Conservation (phyloP, 2,113 vertebrate species). For the Hipposideros armiger region DNA sequence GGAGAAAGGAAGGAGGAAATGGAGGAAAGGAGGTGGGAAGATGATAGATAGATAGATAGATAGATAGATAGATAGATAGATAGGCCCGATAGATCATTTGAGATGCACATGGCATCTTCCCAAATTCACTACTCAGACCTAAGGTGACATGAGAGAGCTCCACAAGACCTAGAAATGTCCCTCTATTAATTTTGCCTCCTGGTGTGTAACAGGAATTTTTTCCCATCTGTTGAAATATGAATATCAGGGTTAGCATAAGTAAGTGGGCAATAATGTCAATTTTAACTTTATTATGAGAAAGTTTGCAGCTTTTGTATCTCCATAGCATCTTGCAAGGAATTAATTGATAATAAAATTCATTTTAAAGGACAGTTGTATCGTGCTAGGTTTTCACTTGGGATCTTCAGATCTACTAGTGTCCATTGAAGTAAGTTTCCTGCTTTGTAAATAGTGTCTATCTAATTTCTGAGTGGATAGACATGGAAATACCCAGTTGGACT, state of each 20-base stretch:
- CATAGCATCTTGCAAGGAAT: neutral
- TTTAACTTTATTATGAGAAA: neutral
- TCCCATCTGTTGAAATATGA: neutral
- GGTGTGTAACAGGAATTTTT: neutral
- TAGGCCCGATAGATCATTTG: neutral
- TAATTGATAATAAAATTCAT: neutral
- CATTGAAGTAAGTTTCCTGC: neutral
- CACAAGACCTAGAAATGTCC: neutral
- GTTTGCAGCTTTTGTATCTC: neutral
- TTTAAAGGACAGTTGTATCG: neutral
- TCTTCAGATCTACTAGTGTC: neutral
- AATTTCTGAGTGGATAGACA: neutral
- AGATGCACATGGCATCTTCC: neutral
- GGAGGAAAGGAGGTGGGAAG: neutral
- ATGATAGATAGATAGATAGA: neutral
- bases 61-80: neutral
- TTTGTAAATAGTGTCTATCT: neutral
- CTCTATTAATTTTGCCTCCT: neutral
- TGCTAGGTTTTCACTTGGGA: neutral
- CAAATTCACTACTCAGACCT: neutral
- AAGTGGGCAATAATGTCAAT: neutral
- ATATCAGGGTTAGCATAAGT: neutral
- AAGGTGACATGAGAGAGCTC: neutral
- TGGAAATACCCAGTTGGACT: neutral
- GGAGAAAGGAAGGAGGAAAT: neutral